These are phyloP conservation scores for Rhamnusium bicolor DNA, from an alignment of 2,888 invertebrate genomes.

Conservation along the genomic window DNA sequence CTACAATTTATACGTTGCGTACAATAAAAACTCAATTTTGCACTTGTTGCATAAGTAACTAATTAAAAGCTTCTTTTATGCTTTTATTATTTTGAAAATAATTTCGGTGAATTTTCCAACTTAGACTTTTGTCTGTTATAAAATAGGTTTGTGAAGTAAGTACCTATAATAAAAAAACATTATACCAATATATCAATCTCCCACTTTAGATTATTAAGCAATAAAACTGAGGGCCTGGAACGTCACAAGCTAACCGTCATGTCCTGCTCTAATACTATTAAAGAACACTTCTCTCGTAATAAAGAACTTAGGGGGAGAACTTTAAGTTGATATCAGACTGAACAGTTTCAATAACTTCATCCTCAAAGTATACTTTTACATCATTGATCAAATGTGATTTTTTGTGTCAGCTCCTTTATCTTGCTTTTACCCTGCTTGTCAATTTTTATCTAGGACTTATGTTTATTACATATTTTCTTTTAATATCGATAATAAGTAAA, in stretches of 20 bases:
- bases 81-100: too few relatives aligned
- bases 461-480: background rate
- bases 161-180: too few relatives aligned
- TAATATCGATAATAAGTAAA: background rate
- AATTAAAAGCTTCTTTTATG: too few relatives aligned
- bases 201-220: background rate
- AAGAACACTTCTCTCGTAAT: background rate
- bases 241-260: background rate
- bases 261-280: background rate
- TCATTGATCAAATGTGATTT: background rate
- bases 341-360: background rate
- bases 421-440: background rate
- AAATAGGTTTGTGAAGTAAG: too few relatives aligned
- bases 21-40: too few relatives aligned
- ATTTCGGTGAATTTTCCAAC: too few relatives aligned
- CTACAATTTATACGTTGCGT: too few relatives aligned
- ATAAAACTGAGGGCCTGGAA: background rate
- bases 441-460: background rate
- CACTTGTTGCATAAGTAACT: too few relatives aligned
- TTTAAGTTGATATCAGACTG: background rate
- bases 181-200: background rate
- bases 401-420: background rate
- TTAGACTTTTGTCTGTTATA: too few relatives aligned
- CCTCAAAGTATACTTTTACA: background rate
- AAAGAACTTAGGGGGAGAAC: background rate